These are phyloP conservation scores for Nephrocerus scutellatus DNA, from an alignment of 2,888 invertebrate species.

Conservation along the genomic window DNA sequence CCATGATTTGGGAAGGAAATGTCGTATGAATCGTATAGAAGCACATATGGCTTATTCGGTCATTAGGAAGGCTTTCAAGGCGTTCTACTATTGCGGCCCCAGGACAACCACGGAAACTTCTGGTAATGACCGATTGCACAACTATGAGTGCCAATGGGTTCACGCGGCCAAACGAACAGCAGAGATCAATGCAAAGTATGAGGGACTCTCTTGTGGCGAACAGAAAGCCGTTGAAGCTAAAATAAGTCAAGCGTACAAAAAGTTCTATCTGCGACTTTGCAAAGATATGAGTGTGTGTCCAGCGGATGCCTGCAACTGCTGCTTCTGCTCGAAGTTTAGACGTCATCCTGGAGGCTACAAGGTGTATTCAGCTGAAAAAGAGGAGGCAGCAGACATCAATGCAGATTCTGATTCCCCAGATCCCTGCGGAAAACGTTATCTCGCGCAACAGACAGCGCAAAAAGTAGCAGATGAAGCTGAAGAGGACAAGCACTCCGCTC, in stretches of 20 bases:
- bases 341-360: too few relatives aligned
- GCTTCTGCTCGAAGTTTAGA: conserved; percentile 40
- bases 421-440: too few relatives aligned
- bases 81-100: conserved; percentile 39
- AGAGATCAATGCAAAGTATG: conserved; percentile 35
- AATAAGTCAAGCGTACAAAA: conserved; percentile 37
- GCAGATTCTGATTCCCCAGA: too few relatives aligned
- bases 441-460: too few relatives aligned
- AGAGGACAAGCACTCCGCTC: too few relatives aligned
- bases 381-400: too few relatives aligned
- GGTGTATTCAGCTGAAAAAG: too few relatives aligned
- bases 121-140: conserved; percentile 28
- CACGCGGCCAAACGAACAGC: conserved; percentile 40
- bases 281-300: conserved; percentile 35
- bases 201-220: conserved; percentile 37
- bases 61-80: conserved; percentile 41
- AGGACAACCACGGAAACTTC: conserved; percentile 27
- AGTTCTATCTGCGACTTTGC: conserved; percentile 39
- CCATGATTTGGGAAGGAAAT: conserved; percentile 40
- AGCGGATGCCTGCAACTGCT: conserved; percentile 39
- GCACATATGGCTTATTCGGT: conserved; percentile 41
- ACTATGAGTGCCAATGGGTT: conserved; percentile 39
- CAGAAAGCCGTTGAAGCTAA: conserved; percentile 36
- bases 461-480: too few relatives aligned
- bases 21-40: conserved; percentile 43